A percentile compares a stretch with the other conserved stretches of the same genome.
Evolutionary conservation across 2,113 vertebrate genomes (phyloP).

Genomic region (Actenoides lindsayi): DNA sequence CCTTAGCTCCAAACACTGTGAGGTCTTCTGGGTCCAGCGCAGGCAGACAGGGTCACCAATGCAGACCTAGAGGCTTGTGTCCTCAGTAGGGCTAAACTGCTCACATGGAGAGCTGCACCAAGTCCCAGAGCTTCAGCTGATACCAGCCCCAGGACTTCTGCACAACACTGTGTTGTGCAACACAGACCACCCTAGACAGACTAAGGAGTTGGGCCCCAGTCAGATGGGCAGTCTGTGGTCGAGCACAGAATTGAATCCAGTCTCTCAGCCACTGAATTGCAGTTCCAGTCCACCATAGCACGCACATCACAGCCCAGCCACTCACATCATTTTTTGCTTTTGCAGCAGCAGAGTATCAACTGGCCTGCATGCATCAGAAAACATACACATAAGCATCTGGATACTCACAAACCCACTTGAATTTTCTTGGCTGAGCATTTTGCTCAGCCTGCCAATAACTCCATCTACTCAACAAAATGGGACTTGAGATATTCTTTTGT

Average conservation of each 20-base stretch:
- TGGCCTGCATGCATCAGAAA: not conserved
- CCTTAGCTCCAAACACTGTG: not conserved
- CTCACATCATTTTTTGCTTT: not conserved
- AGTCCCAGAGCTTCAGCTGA: not conserved
- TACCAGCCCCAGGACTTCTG: not conserved
- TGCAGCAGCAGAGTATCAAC: not conserved
- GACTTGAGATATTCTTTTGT: not conserved
- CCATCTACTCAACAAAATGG: not conserved
- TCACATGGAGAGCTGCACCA: not conserved
- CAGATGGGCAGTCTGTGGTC: not conserved
- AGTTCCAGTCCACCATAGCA: not conserved
- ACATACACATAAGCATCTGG: not conserved
- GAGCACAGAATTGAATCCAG: not conserved
- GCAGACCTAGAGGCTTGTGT: accelerated
- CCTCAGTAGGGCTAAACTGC: not conserved
- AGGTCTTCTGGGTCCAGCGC: not conserved
- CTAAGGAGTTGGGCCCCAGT: not conserved
- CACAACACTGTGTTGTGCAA: not conserved
- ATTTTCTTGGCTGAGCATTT: not conserved
- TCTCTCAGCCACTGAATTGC: not conserved
- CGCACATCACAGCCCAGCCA: not conserved
- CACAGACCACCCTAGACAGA: not conserved
- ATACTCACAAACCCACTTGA: not conserved
- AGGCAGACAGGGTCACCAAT: not conserved
- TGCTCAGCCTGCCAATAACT: not conserved